phyloP scores from a whole-genome alignment of 2,113 vertebrate genomes.

The Dasypus novemcinctus region DNA sequence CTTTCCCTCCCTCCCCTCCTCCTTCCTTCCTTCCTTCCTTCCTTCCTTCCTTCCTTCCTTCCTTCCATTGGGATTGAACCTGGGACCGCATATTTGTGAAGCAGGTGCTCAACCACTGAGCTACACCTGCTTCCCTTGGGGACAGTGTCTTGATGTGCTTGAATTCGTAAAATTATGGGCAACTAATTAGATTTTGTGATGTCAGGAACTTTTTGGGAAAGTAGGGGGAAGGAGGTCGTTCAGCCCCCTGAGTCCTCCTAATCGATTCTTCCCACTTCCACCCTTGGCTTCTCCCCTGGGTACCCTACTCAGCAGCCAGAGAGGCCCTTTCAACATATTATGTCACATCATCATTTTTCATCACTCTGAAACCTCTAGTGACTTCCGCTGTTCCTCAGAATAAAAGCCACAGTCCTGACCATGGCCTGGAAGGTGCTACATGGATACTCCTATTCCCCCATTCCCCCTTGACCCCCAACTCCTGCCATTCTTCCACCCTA shows the following conservation, averaged over 20 bases:
- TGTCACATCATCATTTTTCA: neutral
- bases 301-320: neutral
- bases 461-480: neutral
- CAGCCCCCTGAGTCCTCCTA: neutral
- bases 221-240: neutral
- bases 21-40: too few species aligned
- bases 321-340: neutral
- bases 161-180: neutral
- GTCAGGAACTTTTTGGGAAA: neutral
- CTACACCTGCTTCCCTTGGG: too few species aligned
- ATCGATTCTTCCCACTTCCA: neutral
- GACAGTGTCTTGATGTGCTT: neutral
- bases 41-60: too few species aligned
- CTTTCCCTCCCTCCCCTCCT: too few species aligned
- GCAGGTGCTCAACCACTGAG: too few species aligned
- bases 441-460: neutral
- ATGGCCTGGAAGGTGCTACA: rapidly evolving
- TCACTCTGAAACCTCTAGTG: neutral
- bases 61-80: too few species aligned
- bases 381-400: neutral
- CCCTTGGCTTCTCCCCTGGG: neutral
- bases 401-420: neutral
- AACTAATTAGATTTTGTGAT: neutral
- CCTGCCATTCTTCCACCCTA: too few species aligned
- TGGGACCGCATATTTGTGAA: too few species aligned